A percentile compares a stretch with the other conserved stretches of the same genome.
Evolutionary conservation across 2,797 vertebrate genomes (phyloP).

Genomic region (Morus bassanus): DNA sequence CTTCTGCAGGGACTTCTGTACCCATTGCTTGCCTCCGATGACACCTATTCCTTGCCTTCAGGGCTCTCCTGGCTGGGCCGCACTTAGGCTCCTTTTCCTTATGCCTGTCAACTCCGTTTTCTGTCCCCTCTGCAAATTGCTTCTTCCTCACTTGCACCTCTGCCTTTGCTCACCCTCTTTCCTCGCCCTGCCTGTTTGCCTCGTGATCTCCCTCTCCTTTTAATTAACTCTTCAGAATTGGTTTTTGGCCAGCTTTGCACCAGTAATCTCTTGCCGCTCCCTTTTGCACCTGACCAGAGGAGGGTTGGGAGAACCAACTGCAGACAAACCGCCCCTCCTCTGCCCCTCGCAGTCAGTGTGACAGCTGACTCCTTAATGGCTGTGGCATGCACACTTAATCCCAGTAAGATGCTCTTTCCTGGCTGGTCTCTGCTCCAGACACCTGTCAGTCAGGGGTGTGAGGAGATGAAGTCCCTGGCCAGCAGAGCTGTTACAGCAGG

Average conservation of each 20-base stretch:
- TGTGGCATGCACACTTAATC: conserved; percentile 58
- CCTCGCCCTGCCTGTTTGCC: conserved; percentile 35
- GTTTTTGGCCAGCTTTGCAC: conserved; percentile 43
- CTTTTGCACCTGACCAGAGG: conserved; percentile 56
- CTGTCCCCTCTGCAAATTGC: neutral
- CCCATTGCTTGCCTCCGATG: neutral
- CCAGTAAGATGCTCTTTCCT: conserved; percentile 55
- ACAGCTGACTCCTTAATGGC: conserved; percentile 54
- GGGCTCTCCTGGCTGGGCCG: neutral
- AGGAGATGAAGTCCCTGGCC: conserved; percentile 14
- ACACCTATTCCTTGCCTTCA: conserved; percentile 28
- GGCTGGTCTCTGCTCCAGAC: conserved; percentile 29
- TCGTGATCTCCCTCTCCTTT: conserved; percentile 28
- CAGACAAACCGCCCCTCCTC: neutral
- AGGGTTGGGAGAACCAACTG: conserved; percentile 36
- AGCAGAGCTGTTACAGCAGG: neutral
- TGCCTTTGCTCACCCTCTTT: conserved; percentile 15
- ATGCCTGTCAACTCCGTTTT: neutral
- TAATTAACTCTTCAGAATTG: conserved; percentile 45
- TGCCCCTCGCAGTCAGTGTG: neutral
- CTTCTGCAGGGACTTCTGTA: neutral
- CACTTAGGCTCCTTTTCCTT: neutral
- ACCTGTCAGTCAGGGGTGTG: conserved; percentile 47
- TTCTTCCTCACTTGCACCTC: neutral
- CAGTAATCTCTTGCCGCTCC: conserved; percentile 45